Evolutionary conservation across 2,888 invertebrate genomes (phyloP).

Genomic region (Cryptocheilus praepositus): DNA sequence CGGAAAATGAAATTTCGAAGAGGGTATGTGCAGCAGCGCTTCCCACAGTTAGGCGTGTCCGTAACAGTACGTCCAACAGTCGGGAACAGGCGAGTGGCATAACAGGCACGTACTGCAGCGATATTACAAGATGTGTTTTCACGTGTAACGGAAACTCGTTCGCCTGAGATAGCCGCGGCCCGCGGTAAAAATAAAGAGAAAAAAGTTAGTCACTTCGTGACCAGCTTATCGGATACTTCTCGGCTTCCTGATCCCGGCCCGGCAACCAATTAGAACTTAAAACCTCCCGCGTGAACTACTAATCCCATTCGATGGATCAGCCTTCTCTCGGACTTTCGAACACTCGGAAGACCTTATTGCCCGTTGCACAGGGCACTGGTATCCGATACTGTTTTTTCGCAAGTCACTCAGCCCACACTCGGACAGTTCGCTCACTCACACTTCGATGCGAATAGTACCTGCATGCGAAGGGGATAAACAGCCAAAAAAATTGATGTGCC

Average conservation of each 20-base stretch:
- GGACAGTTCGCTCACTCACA: not conserved
- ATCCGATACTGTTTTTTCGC: slow-evolving; percentile 16
- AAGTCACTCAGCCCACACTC: not conserved
- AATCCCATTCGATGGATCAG: slow-evolving; percentile 23
- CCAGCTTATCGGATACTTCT: slow-evolving; percentile 45
- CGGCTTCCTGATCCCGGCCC: slow-evolving; percentile 31
- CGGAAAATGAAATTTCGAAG: too few species aligned
- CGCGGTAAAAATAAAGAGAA: slow-evolving; percentile 3
- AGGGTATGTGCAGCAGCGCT: too few species aligned
- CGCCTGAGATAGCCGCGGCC: not conserved
- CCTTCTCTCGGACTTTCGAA: slow-evolving; percentile 18
- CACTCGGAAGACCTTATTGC: slow-evolving; percentile 29
- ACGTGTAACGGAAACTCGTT: slow-evolving; percentile 8
- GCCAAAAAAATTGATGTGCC: too few species aligned
- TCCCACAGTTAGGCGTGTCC: too few species aligned
- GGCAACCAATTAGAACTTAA: slow-evolving; percentile 47
- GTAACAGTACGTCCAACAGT: too few species aligned
- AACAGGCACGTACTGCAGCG: not conserved
- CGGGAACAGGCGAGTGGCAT: not conserved
- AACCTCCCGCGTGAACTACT: slow-evolving; percentile 30
- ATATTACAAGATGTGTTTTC: slow-evolving; percentile 12
- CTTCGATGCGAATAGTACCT: not conserved
- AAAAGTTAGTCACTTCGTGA: slow-evolving; percentile 42
- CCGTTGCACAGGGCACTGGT: slow-evolving; percentile 8
- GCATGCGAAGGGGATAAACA: too few species aligned